Conservation (phyloP, 1,140 invertebrate species). For the Maconellicoccus hirsutus region DNA sequence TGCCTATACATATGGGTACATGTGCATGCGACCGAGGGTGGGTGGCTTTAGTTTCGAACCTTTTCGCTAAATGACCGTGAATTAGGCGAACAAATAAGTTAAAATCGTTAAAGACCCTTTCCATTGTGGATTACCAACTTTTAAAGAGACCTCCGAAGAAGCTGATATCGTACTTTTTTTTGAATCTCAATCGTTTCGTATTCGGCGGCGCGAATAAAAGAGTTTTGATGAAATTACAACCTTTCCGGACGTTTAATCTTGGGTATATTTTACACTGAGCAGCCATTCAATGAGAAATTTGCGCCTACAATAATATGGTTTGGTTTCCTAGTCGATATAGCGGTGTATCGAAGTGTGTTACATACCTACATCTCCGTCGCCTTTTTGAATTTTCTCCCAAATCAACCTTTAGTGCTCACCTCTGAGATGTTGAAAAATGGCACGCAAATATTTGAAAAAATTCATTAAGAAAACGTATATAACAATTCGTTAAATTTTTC, state of each 20-base stretch:
- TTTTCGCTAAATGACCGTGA: conserved; percentile 16
- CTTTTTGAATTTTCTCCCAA: no score
- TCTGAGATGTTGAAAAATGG: no score
- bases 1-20: background rate
- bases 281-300: no score
- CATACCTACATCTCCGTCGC: no score
- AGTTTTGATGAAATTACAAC: conserved; percentile 2
- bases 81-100: conserved; percentile 12
- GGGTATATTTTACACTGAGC: no score
- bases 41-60: conserved; percentile 15
- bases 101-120: conserved; percentile 18
- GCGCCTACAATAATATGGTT: no score
- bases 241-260: background rate
- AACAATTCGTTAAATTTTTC: no score
- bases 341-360: no score
- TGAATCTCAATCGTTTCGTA: background rate
- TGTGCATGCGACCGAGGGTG: conserved; percentile 14
- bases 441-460: no score
- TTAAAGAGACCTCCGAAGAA: conserved; percentile 15
- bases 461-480: no score
- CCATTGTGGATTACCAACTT: background rate
- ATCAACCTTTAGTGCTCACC: no score
- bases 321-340: no score
- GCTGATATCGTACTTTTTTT: background rate
- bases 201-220: background rate